Evolutionary conservation across 2,888 invertebrate species (phyloP), one percentile per base, ranked within the genome.

Genomic region (Apomyelois bistriatella): DNA sequence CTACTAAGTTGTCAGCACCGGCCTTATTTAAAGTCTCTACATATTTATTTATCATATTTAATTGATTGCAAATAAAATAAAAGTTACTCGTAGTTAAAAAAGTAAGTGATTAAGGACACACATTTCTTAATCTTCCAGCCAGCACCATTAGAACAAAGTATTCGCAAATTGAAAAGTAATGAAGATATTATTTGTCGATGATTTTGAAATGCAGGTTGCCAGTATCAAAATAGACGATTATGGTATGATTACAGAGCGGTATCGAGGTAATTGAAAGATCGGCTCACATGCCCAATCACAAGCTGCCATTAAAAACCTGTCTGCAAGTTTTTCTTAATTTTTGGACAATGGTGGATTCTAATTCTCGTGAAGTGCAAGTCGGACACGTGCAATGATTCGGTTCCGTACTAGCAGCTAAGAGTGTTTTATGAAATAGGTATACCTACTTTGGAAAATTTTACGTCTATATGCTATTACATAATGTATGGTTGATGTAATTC

Each of bases 181-280:
- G 59, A 73, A 72, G 70, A 72, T 64, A 68, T 51, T 51, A 51
- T 51, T 51, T 40, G 9, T 32, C 50, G 41, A 50, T 16, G 40
- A 12, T n/a, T 16, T 22, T 12, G 12, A 36, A 42, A 48, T 36
- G 68, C 70, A 61, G 71, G 70, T 68, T 75, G 69, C 70, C 69
- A 66, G 62, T 42, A 30, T 68, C 73, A 71, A 76, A 82, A 84
- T 87, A 80, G 77, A 74, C 79, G 79, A 82, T 83, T 85, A 82
- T 75, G 66, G 73, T 72, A 73, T 82, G 85, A 89, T 89, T 84
- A 85, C 76, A 80, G 82, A 73, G 79, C 90, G 87, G 87, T 40
- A 40, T 40, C 61, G 58, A 56, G 53, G 53, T 58, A 77, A 79
- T 79, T 79, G 79, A 78, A 79, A 74, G 77, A 71, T 61, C 64